Evolutionary conservation across 2,797 vertebrate species (phyloP).

Genomic region (Phylloscopus collybita): DNA sequence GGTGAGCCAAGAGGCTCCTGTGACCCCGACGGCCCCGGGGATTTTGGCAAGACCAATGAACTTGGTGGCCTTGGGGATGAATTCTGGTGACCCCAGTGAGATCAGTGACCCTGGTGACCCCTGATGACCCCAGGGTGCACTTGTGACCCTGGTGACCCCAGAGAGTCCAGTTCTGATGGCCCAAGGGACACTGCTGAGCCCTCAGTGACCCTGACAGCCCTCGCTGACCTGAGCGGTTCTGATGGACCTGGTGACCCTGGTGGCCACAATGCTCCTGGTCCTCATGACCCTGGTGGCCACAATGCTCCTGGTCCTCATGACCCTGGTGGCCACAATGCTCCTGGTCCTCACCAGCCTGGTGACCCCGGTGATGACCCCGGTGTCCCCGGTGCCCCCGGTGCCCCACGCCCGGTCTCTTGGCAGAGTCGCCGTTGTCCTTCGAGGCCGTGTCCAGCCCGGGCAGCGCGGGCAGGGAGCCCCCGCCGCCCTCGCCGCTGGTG

Average conservation of each 20-base stretch:
- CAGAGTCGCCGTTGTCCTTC: background rate
- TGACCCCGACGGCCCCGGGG: background rate
- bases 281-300: no score
- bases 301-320: no score
- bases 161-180: background rate
- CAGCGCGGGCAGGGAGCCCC: constrained; percentile 82
- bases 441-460: constrained; percentile 69
- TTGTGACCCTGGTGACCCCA: background rate
- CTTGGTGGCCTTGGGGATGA: no score
- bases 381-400: background rate
- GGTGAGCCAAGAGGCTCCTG: background rate
- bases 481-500: constrained; percentile 87
- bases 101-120: no score
- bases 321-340: no score
- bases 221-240: background rate
- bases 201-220: accelerated
- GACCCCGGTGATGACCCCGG: no score
- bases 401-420: accelerated
- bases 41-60: background rate
- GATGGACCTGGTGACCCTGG: background rate
- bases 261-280: no score
- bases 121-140: background rate
- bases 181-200: accelerated
- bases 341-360: no score
- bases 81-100: background rate